Conservation (phyloP, 2,888 invertebrate species). For the Drosophila algonquin region DNA sequence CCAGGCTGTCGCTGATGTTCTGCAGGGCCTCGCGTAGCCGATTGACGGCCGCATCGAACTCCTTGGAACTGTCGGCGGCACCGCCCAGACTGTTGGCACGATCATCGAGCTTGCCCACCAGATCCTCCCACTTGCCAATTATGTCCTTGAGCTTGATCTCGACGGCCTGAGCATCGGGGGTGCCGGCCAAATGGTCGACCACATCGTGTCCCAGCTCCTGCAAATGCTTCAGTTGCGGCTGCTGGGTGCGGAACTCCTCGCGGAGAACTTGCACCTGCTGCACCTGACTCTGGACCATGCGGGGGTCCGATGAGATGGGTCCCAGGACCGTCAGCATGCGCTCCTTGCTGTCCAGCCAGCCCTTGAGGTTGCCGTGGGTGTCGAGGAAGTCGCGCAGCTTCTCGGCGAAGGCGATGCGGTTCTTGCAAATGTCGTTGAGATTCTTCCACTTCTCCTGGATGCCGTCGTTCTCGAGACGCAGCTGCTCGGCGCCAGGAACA, state of each 20-base stretch:
- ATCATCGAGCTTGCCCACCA: slow-evolving; percentile 91
- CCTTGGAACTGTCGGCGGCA: slow-evolving; percentile 95
- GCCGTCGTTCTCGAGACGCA: slow-evolving; percentile 93
- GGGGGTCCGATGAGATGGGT: slow-evolving; percentile 97
- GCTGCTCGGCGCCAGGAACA: slow-evolving; percentile 91
- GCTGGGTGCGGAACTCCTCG: slow-evolving; percentile 97
- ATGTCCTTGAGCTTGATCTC: slow-evolving; percentile 89
- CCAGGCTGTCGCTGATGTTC: slow-evolving; percentile 93
- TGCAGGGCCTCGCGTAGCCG: slow-evolving; percentile 94
- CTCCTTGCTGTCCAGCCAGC: slow-evolving; percentile 96
- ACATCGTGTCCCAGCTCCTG: slow-evolving; percentile 92
- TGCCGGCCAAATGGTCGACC: slow-evolving; percentile 86
- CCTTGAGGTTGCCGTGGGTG: slow-evolving; percentile 91
- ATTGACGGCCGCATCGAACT: slow-evolving; percentile 94
- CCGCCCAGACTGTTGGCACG: slow-evolving; percentile 95
- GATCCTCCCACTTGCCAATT: slow-evolving; percentile 91
- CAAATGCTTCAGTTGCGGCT: slow-evolving; percentile 94
- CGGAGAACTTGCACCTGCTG: slow-evolving; percentile 97
- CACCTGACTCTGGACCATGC: slow-evolving; percentile 97
- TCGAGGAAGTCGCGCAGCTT: slow-evolving; percentile 97
- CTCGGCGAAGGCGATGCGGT: slow-evolving; percentile 86
- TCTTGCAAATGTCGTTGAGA: slow-evolving; percentile 92
- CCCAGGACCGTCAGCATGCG: slow-evolving; percentile 97
- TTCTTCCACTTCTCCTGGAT: slow-evolving; percentile 93
- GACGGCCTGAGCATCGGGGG: slow-evolving; percentile 88